Evolutionary conservation across 1,140 invertebrate species (phyloP), one percentile per base, ranked within the genome.

Genomic region (Bemisia tabaci): DNA sequence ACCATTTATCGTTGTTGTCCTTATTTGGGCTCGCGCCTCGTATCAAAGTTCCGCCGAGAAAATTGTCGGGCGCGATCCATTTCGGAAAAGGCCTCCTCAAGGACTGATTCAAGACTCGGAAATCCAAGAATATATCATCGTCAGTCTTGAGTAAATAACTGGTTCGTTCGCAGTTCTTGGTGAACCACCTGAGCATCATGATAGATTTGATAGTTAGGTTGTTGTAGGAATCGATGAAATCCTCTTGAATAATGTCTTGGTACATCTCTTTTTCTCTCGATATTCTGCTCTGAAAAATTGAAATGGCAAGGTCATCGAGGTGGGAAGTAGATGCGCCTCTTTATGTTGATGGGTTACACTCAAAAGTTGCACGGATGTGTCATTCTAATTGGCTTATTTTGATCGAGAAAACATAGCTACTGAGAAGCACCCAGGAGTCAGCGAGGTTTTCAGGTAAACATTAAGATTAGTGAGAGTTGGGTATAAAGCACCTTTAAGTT

Each of bases 141-240:
- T 93, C 91, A 2, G 87, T 86, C 79, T 94, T 93, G 75, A 92
- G 82, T 1, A 93, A 77, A 76, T 85, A 91, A 62, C 82, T 83
- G 1, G 82, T 80, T 77, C 78, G 75, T 61, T 78, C 74, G 73
- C 89, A 92, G 69, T 84, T 82, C 11, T 77, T 79, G 1, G 78
- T 83, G 5, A 89, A 83, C 85, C 90, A 91, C 75, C 94, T 93
- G 59, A 95, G 77, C 76, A 92, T 82, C 83, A 92, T 87, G 21
- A 92, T 83, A 22, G 88, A 90, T 26, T 65, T 65, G 48, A 58
- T 17, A 22, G 93, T 96, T 63, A 97, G 79, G 82, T 97, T 97
- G 74, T 92, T 91, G 76, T 97, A 97, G 0, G 88, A 87, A 76
- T 97, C 94, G 17, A 88, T 74, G 74, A 95, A 96, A 65, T 85